These are phyloP conservation scores for Xylota segnis DNA, from an alignment of 2,888 invertebrate genomes.

Conservation along the genomic window DNA sequence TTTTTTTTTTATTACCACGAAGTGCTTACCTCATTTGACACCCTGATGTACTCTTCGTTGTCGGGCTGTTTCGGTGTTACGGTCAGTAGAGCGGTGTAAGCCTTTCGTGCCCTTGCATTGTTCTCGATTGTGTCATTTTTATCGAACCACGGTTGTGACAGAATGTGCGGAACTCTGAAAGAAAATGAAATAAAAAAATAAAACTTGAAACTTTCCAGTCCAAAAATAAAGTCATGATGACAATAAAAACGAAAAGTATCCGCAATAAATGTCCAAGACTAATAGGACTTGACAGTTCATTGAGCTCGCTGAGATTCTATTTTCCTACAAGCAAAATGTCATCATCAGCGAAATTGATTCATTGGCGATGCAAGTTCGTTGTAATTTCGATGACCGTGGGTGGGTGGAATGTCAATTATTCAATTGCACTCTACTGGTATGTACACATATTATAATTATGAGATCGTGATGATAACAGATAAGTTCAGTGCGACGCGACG, in stretches of 20 bases:
- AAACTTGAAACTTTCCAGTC: not conserved
- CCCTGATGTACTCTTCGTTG: conserved; percentile 90
- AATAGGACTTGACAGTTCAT: conserved; percentile 57
- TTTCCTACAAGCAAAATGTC: not conserved
- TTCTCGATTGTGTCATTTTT: conserved; percentile 91
- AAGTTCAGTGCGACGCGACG: conserved; percentile 35
- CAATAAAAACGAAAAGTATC: not conserved
- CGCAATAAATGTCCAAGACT: conserved; percentile 12
- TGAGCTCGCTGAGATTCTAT: conserved; percentile 27
- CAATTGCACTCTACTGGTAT: conserved; percentile 48
- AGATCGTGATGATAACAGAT: conserved; percentile 52
- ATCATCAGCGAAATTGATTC: conserved; percentile 34
- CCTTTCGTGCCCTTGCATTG: conserved; percentile 93
- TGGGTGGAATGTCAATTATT: conserved; percentile 68
- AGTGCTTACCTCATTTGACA: conserved; percentile 89
- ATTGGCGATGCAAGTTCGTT: conserved; percentile 51
- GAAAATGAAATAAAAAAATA: conserved; percentile 32
- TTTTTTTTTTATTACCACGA: not conserved
- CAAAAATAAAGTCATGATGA: not conserved
- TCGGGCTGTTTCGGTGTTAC: conserved; percentile 94
- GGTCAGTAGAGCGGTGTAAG: conserved; percentile 94
- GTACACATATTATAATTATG: conserved; percentile 22
- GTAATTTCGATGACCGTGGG: conserved; percentile 48
- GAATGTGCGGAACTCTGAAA: conserved; percentile 87
- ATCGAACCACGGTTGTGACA: conserved; percentile 94